These are phyloP conservation scores for Daubentonia madagascariensis DNA, from an alignment of 2,113 vertebrate genomes.

Conservation along the genomic window DNA sequence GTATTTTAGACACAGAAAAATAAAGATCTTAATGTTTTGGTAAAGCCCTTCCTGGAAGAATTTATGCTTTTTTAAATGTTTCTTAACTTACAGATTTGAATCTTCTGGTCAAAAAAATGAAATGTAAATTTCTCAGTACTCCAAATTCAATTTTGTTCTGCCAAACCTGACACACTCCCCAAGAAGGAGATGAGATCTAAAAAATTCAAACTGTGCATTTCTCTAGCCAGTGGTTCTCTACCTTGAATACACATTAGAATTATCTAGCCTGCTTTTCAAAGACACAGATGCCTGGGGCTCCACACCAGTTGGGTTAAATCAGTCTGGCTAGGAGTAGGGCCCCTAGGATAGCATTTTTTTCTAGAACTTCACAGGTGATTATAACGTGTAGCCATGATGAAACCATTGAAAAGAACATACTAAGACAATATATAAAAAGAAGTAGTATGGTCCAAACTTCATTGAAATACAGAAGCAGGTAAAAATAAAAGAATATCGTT, in stretches of 20 bases:
- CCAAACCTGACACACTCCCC: not conserved
- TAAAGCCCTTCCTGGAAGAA: not conserved
- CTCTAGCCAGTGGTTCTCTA: not conserved
- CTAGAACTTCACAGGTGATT: not conserved
- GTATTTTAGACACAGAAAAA: constrained; percentile 28
- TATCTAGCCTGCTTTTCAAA: not conserved
- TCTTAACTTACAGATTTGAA: not conserved
- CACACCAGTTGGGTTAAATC: not conserved
- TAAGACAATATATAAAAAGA: not conserved
- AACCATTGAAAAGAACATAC: not conserved
- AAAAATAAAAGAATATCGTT: not conserved
- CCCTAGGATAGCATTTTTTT: not conserved
- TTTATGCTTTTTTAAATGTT: not conserved
- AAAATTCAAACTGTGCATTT: not conserved
- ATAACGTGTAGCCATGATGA: not conserved
- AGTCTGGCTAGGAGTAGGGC: not conserved
- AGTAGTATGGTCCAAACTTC: not conserved
- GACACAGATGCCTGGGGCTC: not conserved
- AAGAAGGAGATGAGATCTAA: not conserved
- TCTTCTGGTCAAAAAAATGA: not conserved
- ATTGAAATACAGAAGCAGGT: not conserved
- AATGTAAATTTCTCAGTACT: not conserved
- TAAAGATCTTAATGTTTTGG: not conserved
- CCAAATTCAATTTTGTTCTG: not conserved
- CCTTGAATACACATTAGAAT: not conserved